Evolutionary conservation across 2,797 vertebrate species (phyloP).

Genomic region (Periophthalmus magnuspinnatus): DNA sequence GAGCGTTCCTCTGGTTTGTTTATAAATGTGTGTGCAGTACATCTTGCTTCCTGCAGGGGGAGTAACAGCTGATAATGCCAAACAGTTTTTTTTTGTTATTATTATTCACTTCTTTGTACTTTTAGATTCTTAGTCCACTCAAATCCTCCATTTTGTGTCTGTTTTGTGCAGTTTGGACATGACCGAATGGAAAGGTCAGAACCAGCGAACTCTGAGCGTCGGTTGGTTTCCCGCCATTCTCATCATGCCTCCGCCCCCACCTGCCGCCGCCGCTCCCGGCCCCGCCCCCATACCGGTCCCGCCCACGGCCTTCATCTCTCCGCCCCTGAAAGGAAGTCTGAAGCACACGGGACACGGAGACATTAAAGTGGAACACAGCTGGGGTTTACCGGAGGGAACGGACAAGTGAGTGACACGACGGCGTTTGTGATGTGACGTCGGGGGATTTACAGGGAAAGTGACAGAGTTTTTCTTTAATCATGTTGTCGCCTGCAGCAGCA

Average conservation of each 20-base stretch:
- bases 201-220: slow-evolving; percentile 78
- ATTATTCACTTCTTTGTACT: background rate
- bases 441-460: background rate
- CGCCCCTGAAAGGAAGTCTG: slow-evolving; percentile 73
- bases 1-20: too few relatives aligned
- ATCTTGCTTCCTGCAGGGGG: too few relatives aligned
- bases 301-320: slow-evolving; percentile 56
- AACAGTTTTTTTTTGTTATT: background rate
- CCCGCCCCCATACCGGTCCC: slow-evolving; percentile 3
- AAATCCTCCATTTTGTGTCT: background rate
- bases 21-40: too few relatives aligned
- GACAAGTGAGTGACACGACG: slow-evolving; percentile 71
- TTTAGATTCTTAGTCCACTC: background rate
- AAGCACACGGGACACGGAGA: slow-evolving; percentile 76
- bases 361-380: slow-evolving; percentile 52
- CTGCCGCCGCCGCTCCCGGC: slow-evolving; percentile 8
- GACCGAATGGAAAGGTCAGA: slow-evolving; percentile 87
- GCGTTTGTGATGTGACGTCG: background rate
- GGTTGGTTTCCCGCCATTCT: slow-evolving; percentile 81
- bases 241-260: slow-evolving; percentile 31
- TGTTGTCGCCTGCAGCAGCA: slow-evolving; percentile 25
- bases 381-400: slow-evolving; percentile 64
- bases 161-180: slow-evolving; percentile 74
- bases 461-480: background rate
- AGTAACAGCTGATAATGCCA: too few relatives aligned